A percentile compares a stretch with the other conserved stretches of the same genome.
Conservation (phyloP, 2,113 vertebrate species). For the Cyrtonyx montezumae region DNA sequence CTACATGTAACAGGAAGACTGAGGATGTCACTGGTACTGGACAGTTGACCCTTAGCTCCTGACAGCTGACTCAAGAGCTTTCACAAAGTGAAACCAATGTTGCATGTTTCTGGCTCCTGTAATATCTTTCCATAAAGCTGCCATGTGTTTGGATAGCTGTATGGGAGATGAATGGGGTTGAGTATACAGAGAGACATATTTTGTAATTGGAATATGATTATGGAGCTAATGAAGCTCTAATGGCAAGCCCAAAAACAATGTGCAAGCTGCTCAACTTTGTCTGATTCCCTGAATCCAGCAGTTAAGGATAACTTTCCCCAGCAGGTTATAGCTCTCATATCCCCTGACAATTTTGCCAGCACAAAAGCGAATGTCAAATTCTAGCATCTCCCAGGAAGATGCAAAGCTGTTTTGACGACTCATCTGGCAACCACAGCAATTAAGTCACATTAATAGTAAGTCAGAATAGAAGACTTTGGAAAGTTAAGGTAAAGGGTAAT, state of each 20-base stretch:
- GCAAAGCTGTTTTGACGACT: conserved; percentile 28
- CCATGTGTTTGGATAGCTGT: background rate
- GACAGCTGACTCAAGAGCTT: background rate
- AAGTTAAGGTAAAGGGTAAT: background rate
- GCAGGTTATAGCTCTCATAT: background rate
- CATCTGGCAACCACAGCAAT: background rate
- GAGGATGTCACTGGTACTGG: background rate
- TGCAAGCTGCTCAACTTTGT: background rate
- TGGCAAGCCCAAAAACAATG: conserved; percentile 1
- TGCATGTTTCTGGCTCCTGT: background rate
- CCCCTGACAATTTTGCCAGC: background rate
- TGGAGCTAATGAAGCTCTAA: conserved; percentile 12
- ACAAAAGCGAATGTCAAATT: background rate
- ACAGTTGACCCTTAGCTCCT: background rate
- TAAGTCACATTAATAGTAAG: background rate
- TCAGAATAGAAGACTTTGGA: background rate
- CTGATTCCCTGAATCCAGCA: background rate
- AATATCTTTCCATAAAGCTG: conserved; percentile 11
- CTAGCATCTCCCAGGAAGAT: background rate
- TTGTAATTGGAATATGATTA: conserved; percentile 7
- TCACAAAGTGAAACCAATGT: background rate
- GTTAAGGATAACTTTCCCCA: background rate
- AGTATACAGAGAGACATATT: background rate
- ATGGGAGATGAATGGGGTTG: background rate
- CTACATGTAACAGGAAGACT: background rate